These are phyloP conservation scores for Diprion similis DNA, from an alignment of 1,140 invertebrate genomes.

Conservation along the genomic window DNA sequence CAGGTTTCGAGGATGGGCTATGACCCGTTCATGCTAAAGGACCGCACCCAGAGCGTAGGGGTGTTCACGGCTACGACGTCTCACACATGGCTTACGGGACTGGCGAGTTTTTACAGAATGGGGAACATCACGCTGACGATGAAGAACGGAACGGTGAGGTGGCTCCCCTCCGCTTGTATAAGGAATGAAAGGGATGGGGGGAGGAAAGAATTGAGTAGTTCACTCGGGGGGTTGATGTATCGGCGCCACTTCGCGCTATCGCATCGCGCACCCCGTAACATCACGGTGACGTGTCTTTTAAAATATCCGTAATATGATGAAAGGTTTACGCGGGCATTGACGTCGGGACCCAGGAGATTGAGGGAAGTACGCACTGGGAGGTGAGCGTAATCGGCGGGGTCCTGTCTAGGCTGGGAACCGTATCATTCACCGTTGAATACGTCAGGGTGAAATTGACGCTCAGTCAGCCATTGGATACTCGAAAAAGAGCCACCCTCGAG, in stretches of 20 bases:
- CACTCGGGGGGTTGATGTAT: no score
- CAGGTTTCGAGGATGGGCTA: slow-evolving; percentile 73
- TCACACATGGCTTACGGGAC: slow-evolving; percentile 78
- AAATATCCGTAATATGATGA: background rate
- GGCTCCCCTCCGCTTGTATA: background rate
- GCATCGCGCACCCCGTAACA: no score
- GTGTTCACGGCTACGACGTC: slow-evolving; percentile 72
- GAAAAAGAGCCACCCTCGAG: slow-evolving; percentile 73
- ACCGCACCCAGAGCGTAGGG: slow-evolving; percentile 74
- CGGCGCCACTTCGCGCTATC: no score
- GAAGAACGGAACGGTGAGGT: slow-evolving; percentile 71
- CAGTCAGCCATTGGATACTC: slow-evolving; percentile 77
- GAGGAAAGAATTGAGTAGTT: no score
- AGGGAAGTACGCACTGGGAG: slow-evolving; percentile 81
- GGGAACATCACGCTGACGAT: slow-evolving; percentile 78
- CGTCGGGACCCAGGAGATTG: slow-evolving; percentile 78
- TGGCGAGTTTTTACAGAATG: slow-evolving; percentile 81
- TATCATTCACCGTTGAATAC: slow-evolving; percentile 79
- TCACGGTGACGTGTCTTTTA: background rate
- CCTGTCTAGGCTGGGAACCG: slow-evolving; percentile 72
- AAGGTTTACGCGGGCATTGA: slow-evolving; percentile 68
- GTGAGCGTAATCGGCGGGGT: slow-evolving; percentile 71
- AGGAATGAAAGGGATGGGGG: no score
- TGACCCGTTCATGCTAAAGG: slow-evolving; percentile 76
- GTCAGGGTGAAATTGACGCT: slow-evolving; percentile 72